These are phyloP conservation scores for Drosophila varians DNA, from an alignment of 1,140 invertebrate species.

Conservation along the genomic window DNA sequence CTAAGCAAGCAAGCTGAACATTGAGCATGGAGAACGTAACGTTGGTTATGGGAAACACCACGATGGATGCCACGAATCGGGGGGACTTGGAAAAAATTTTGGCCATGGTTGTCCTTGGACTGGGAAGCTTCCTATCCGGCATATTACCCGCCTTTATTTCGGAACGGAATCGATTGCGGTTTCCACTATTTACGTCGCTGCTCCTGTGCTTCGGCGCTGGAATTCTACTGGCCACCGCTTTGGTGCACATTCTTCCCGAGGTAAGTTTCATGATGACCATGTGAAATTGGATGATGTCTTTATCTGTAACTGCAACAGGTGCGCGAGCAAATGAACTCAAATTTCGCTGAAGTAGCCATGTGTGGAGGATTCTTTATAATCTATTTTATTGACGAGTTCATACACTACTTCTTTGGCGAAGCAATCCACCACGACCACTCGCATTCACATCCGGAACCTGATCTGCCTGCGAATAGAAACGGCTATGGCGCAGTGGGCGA, in stretches of 20 bases:
- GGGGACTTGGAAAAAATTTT: constrained; percentile 86
- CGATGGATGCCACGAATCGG: constrained; percentile 26
- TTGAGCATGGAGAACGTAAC: constrained; percentile 35
- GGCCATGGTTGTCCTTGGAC: constrained; percentile 88
- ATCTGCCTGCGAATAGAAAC: not conserved
- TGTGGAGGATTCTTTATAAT: constrained; percentile 92
- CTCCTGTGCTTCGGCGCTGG: constrained; percentile 93
- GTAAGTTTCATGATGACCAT: constrained; percentile 79
- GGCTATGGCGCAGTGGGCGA: constrained; percentile 58
- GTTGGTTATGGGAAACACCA: constrained; percentile 11
- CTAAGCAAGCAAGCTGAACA: constrained; percentile 20
- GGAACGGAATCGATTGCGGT: constrained; percentile 84
- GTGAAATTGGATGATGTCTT: constrained; percentile 1
- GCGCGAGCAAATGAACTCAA: constrained; percentile 84
- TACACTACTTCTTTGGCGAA: constrained; percentile 87
- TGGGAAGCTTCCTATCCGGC: constrained; percentile 88
- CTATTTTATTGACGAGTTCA: constrained; percentile 91
- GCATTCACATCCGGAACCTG: constrained; percentile 19
- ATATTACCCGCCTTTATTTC: constrained; percentile 87
- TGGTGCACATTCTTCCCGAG: constrained; percentile 93
- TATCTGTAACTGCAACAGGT: constrained; percentile 48
- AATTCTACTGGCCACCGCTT: constrained; percentile 91
- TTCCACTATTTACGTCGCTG: constrained; percentile 86
- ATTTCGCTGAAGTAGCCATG: constrained; percentile 88
- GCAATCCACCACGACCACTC: constrained; percentile 73